phyloP scores from a whole-genome alignment of 2,113 vertebrate species.

The Otus sunia region DNA sequence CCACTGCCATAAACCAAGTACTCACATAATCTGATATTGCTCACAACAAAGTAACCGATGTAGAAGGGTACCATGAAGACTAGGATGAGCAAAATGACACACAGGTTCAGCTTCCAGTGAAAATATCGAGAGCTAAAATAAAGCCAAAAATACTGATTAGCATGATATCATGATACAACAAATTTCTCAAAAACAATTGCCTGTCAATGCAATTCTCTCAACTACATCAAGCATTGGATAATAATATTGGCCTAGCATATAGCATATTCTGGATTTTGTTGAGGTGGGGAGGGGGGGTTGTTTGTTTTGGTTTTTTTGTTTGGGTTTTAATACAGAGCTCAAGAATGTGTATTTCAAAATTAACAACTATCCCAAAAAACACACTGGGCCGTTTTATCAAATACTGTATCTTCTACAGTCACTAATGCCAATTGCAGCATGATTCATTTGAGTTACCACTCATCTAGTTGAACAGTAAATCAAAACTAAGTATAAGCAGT shows the following conservation, averaged over 20 bases:
- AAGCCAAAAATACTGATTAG: conserved; percentile 10
- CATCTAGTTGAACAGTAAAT: background rate
- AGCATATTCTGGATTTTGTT: background rate
- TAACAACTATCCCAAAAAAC: background rate
- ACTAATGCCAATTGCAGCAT: background rate
- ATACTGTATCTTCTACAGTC: background rate
- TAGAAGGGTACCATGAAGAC: conserved; percentile 99
- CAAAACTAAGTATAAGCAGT: background rate
- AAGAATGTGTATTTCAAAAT: background rate
- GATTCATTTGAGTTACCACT: background rate
- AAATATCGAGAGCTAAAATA: conserved; percentile 92
- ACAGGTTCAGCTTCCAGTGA: conserved; percentile 98
- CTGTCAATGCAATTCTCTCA: background rate
- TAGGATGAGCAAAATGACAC: conserved; percentile 92
- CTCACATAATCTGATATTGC: conserved; percentile 96
- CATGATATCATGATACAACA: background rate
- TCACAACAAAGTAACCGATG: conserved; percentile 97
- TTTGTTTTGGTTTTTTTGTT: background rate
- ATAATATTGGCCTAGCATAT: background rate
- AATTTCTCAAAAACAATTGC: background rate
- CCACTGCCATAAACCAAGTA: conserved; percentile 12
- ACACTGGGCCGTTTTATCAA: background rate
- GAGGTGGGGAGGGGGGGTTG: too few species aligned
- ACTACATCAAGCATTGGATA: background rate
- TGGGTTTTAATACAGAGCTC: background rate